phyloP scores from a whole-genome alignment of 2,113 vertebrate species.

The Lycocorax pyrrhopterus region DNA sequence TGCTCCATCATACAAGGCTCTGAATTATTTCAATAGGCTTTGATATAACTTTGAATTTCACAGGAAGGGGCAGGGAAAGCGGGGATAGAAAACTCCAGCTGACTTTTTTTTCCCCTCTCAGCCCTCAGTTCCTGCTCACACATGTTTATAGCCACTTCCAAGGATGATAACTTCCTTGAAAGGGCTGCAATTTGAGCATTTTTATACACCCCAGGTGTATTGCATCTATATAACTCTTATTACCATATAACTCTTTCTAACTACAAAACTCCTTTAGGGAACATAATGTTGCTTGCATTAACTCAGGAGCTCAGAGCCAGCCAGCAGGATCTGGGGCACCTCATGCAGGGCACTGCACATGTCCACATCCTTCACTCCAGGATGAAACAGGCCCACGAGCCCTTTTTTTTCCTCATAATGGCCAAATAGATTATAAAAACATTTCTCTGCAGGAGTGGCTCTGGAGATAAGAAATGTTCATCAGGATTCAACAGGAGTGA shows the following conservation, averaged over 20 bases:
- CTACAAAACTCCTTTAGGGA: constrained; percentile 45
- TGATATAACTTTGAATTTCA: neutral
- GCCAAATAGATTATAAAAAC: constrained; percentile 24
- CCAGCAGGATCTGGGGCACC: neutral
- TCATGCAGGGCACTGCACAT: neutral
- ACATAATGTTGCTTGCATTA: constrained; percentile 17
- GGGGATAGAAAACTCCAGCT: neutral
- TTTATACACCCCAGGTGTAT: constrained; percentile 43
- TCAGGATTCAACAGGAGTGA: neutral
- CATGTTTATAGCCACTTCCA: constrained; percentile 33
- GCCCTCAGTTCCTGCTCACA: neutral
- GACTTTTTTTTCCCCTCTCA: neutral
- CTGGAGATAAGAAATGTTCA: constrained; percentile 22
- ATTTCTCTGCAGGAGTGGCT: neutral
- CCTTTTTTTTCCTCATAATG: constrained; percentile 6
- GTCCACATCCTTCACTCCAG: neutral
- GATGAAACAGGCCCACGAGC: neutral
- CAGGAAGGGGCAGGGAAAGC: neutral
- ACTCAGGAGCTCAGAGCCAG: neutral
- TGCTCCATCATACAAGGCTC: neutral
- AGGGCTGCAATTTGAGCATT: constrained; percentile 29
- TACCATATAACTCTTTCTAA: constrained; percentile 57
- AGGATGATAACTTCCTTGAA: constrained; percentile 52
- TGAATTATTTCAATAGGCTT: neutral
- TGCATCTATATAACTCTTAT: constrained; percentile 57